phyloP scores from a whole-genome alignment of 2,113 vertebrate genomes.

The Struthidea cinerea region DNA sequence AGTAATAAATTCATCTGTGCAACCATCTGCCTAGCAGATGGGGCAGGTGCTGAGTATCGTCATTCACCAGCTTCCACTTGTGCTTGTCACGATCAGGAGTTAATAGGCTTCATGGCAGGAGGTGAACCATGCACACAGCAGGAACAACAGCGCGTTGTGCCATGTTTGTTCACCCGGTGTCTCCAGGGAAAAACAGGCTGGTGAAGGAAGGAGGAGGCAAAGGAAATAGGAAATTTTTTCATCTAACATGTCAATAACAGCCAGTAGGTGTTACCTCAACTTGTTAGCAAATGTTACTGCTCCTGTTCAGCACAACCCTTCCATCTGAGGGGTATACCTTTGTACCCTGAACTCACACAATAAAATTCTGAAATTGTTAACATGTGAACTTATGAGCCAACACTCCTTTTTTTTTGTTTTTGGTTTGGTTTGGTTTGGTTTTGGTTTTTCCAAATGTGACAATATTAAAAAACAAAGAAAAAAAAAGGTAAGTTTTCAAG shows the following conservation, averaged over 20 bases:
- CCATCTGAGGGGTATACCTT: not conserved
- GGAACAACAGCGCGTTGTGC: not conserved
- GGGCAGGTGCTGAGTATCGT: not conserved
- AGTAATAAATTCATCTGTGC: not conserved
- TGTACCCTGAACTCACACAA: not conserved
- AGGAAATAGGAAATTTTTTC: not conserved
- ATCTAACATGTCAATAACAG: not conserved
- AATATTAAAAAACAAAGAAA: not conserved
- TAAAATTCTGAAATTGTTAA: not conserved
- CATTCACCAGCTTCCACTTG: not conserved
- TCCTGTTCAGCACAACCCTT: not conserved
- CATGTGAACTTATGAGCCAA: accelerated
- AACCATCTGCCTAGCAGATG: slow-evolving; percentile 25
- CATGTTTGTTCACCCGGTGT: not conserved
- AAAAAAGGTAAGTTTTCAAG: not conserved
- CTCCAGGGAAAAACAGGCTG: not conserved
- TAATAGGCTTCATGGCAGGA: not conserved
- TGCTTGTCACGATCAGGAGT: not conserved
- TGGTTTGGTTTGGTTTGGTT: accelerated
- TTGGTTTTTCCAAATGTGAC: not conserved
- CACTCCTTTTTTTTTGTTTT: not conserved
- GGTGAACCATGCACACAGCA: not conserved
- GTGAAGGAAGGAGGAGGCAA: not conserved
- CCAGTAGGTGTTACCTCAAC: not conserved
- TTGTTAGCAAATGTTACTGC: not conserved